Evolutionary conservation across 1,140 invertebrate species (phyloP), one percentile per base, ranked within the genome.

Genomic region (Drosophila orena): DNA sequence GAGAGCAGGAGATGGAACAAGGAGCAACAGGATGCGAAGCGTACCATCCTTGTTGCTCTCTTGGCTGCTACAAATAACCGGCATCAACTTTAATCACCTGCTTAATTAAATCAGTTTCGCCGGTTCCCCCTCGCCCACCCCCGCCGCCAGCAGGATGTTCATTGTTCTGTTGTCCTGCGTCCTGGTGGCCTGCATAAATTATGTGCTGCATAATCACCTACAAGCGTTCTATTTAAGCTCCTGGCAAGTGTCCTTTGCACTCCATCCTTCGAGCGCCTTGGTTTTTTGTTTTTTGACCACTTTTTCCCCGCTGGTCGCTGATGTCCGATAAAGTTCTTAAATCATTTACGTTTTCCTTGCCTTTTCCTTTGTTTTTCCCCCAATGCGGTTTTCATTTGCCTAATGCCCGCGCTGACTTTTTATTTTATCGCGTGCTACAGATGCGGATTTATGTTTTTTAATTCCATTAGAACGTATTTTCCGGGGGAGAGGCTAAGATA

Each of bases 1-100:
- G 22, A n/a, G 30, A 34, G n/a, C 37, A 34, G 30, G 14, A 22
- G 38, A 47, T 35, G 34, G 50, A 17, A 17, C 10, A 44, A 34
- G 37, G 52, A 60, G 61, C 60, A 68, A 72, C 78, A 73, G 73
- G 65, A 60, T 27, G 34, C 44, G 14, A 20, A 34, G 47, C 8
- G n/a, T n/a, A 56, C 34, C 38, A 34, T 81, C 46, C 68, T 74
- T 81, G 62, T 65, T 81, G 81, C 74, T 64, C 61, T 68, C 72
- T 84, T 77, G 78, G 56, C 77, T 66, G 79, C 74, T 79, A 91
- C 83, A 91, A 91, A 91, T 89, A 91, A 77, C 66, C 72, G 77
- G 88, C 81, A 88, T 89, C 81, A 90, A 88, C 88, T 90, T 90
- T 90, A 90, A 90, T 90, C 86, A 90, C 81, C 86, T 90, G 89